Evolutionary conservation across 2,113 vertebrate species (phyloP), one percentile per base, ranked within the genome.

Genomic region (Mus pahari): DNA sequence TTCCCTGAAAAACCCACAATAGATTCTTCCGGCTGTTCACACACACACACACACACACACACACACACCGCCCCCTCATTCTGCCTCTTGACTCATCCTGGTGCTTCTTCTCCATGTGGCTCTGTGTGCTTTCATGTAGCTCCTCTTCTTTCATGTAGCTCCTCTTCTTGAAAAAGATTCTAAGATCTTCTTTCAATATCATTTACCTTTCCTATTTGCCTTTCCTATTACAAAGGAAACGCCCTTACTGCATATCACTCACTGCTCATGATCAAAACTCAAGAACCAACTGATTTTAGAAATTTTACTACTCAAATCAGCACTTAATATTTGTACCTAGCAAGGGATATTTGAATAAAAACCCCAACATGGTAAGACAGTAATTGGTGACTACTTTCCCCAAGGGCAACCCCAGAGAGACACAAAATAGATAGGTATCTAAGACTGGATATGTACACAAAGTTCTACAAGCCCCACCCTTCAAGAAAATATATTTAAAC

Each of bases 131-230:
- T 12, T 39, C 5, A 39, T 5, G 3, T 36, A 14, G 24, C 5
- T 31, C 17, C 7, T 93, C 53, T 50, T 87, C 84, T 75, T 60
- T 39, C 5, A 39, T 5, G 3, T 36, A 14, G 24, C 5, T 31
- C 17, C 7, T 93, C 53, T 50, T 87, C 84, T 75, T 60, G 22
- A 84, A 91, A 91, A 90, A 45, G 75, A 24, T 90, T 71, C 70
- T 39, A 48, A 78, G 66, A 28, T 79, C 60, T 53, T 74, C 64
- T 90, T 73, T 73, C 73, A 50, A 17, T 28, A n/a, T 26, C 33
- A 42, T 20, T 66, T 75, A 64, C 58, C 16, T 62, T 24, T 89
- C 33, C n/a, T n/a, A n/a, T n/a, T n/a, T n/a, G 2, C 5, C 31
- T 77, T 60, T 12, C 79, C n/a, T 42, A 2, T 26, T 42, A 48